Base-by-base conservation (phyloP, 2,888 invertebrate species). In the Dexiosoma caninum region DNA sequence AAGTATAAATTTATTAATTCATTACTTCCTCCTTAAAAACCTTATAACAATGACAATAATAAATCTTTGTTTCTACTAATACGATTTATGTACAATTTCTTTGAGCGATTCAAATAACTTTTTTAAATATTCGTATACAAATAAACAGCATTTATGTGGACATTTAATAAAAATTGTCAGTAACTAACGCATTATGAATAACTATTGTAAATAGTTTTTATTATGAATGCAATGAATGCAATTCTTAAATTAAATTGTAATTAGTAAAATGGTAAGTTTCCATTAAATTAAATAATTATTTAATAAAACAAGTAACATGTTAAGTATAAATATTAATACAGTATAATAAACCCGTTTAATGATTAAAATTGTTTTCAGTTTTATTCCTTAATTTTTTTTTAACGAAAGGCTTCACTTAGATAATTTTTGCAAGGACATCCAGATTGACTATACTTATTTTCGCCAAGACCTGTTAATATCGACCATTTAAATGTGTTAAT, bases 341-440 rank as follows among this genome's bases (percentile, higher is more conserved):
- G 16, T 27, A 14, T 51, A 51, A 32, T 16, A 53, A 72, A 72
- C 71, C 42, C 7, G 71, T 72, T 71, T 71, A 10, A 14, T 42
- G 1, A 14, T n/a, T 23, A 40, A 37, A 30, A 32, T 19, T 66
- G 16, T 44, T 40, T 44, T 40, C 37, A 7, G n/a, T 1, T 35
- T 27, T 49, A 1, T 14, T 19, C 10, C 27, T 40, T 51, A 19
- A 23, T 23, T 32, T 21, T n/a, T n/a, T 55, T 19, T 10, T 14
- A 27, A 27, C 32, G n/a, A 42, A 69, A 57, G 3, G 23, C 23
- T 23, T 8, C 30, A 19, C 14, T 46, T 9, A 42, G 57, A 60
- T 60, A 42, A 51, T 21, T 42, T 49, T 16, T 10, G 42, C 60
- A 72, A 62, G 71, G 62, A 21, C 40, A 37, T 32, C 60, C 16